Base-by-base conservation (phyloP, 2,113 vertebrate species). In the Ophthalmolycus amberensis region DNA sequence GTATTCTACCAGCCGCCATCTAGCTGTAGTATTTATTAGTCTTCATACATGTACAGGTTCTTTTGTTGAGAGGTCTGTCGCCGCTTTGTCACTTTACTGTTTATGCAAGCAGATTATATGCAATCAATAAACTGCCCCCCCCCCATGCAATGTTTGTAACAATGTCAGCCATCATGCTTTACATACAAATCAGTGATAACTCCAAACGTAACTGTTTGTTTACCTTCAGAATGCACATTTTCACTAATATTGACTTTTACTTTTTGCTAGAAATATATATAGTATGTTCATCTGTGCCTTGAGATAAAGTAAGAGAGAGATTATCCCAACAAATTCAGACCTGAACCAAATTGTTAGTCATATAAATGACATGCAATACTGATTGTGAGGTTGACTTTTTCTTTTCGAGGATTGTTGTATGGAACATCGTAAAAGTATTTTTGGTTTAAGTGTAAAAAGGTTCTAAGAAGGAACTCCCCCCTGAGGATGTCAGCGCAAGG, bases 21-120 rank as follows among this genome's bases (percentile, higher is more conserved):
- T 59, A 82, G 77, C 85, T 82, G 74, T 85, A 27, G 62, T 91
- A 88, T 91, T 88, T 88, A 83, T 92, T 72, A 27, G 42, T 71
- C 54, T 81, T 20, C 48, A 34, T 58, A 63, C 77, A 56, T 80
- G 37, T 67, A 73, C 56, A 75, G 63, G 34, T 79, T 80, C 37
- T 85, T 83, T 74, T 72, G 78, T 77, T 80, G 77, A 75, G 68
- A 73, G 63, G 58, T 65, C 73, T 54, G 78, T 71, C 27, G 66
- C 86, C n/a, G 75, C 76, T 84, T 85, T 84, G 77, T 75, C 84
- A 85, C 72, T 84, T 80, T 84, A 85, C 46, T 74, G 71, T 84
- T 82, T 73, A 76, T 87, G 65, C 77, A 73, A 89, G 75, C 67
- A 75, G 78, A 84, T 83, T 76, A 81, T 80, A 85, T 82, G 77